Evolutionary conservation across 2,797 vertebrate genomes (phyloP).

Genomic region (Xenopus petersii): DNA sequence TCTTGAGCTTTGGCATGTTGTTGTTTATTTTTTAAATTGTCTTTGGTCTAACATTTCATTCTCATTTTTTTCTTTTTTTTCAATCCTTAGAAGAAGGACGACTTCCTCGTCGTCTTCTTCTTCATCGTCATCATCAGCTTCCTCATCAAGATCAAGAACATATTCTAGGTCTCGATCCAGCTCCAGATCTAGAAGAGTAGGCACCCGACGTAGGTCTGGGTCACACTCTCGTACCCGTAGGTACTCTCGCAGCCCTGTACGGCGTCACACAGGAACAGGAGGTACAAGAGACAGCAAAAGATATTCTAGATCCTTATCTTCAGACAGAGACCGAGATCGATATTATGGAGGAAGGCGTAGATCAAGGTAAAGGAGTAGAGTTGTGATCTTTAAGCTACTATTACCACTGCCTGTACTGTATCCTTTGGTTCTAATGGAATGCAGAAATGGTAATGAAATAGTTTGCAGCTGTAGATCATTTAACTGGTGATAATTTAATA

Average conservation of each 20-base stretch:
- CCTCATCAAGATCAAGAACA: slow-evolving; percentile 68
- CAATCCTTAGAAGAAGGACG: slow-evolving; percentile 69
- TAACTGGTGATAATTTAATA: no score
- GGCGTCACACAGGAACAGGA: slow-evolving; percentile 57
- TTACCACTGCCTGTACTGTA: no score
- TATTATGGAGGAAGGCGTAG: slow-evolving; percentile 72
- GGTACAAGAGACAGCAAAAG: slow-evolving; percentile 63
- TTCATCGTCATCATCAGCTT: slow-evolving; percentile 65
- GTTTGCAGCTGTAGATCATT: no score
- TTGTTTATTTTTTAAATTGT: no score
- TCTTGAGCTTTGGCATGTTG: no score
- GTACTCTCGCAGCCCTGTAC: slow-evolving; percentile 59
- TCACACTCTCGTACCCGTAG: slow-evolving; percentile 72
- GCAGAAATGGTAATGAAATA: no score
- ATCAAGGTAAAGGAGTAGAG: slow-evolving; percentile 66
- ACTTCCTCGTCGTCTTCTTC: slow-evolving; percentile 65
- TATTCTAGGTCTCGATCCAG: slow-evolving; percentile 73
- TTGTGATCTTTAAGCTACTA: not conserved
- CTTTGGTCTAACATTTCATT: not conserved
- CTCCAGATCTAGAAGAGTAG: slow-evolving; percentile 68
- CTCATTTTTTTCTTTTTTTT: not conserved
- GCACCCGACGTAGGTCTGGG: slow-evolving; percentile 56
- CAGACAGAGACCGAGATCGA: slow-evolving; percentile 66
- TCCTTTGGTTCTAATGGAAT: no score
- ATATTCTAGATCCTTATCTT: slow-evolving; percentile 73